Evolutionary conservation across 2,113 vertebrate genomes (phyloP).

Genomic region (Dicaeum eximium): DNA sequence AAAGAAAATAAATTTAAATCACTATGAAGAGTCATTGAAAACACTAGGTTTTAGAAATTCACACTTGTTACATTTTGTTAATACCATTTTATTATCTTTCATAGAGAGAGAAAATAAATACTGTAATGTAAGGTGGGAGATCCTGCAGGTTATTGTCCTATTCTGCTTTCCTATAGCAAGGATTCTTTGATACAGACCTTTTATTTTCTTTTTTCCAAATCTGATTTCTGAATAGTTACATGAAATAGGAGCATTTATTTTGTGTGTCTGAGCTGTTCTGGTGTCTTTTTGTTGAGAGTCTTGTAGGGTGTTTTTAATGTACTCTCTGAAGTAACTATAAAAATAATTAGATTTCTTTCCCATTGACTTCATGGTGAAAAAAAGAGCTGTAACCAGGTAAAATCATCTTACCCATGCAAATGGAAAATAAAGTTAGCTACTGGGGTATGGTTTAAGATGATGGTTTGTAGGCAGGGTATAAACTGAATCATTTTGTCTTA

Average conservation of each 20-base stretch:
- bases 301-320: not conserved
- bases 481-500: not conserved
- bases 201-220: not conserved
- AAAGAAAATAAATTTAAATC: not conserved
- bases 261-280: not conserved
- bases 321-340: not conserved
- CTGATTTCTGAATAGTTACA: not conserved
- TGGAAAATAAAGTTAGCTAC: not conserved
- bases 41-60: not conserved
- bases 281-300: not conserved
- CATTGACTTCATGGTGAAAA: not conserved
- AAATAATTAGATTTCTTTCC: not conserved
- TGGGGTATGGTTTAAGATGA: not conserved
- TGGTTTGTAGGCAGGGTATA: not conserved
- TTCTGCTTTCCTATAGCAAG: not conserved
- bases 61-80: not conserved
- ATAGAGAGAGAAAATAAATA: not conserved
- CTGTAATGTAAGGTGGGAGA: not conserved
- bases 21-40: not conserved
- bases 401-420: not conserved
- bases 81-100: not conserved
- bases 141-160: not conserved
- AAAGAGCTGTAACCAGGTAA: not conserved
- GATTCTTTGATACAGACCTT: not conserved
- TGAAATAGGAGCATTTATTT: not conserved